These are phyloP conservation scores for Hylaea fasciaria DNA, from an alignment of 2,888 invertebrate genomes.

Conservation along the genomic window DNA sequence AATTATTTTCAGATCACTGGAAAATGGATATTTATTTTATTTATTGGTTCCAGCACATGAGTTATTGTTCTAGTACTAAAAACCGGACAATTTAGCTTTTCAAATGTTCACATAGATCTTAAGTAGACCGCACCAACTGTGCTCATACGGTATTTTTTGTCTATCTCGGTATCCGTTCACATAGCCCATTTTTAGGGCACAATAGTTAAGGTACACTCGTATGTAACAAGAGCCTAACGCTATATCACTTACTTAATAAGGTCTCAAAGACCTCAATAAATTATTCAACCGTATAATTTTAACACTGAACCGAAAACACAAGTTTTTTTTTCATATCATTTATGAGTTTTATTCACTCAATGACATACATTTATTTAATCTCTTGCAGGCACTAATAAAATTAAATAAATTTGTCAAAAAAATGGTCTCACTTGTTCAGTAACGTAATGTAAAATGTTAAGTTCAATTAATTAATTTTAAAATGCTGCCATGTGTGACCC, in stretches of 20 bases:
- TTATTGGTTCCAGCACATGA: conserved; percentile 35
- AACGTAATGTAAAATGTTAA: neutral
- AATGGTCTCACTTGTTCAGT: neutral
- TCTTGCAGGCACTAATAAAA: conserved; percentile 19
- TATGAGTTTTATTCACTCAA: conserved; percentile 5
- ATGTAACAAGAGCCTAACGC: conserved; percentile 42
- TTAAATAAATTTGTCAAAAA: conserved; percentile 22
- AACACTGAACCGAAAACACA: conserved; percentile 22
- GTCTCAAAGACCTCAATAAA: conserved; percentile 37
- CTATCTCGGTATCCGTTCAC: conserved; percentile 45
- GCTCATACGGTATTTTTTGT: conserved; percentile 56
- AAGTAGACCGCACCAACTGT: conserved; percentile 52
- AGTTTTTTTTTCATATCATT: conserved; percentile 8
- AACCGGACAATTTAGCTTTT: conserved; percentile 44
- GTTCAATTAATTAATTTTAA: conserved; percentile 4
- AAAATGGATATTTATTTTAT: conserved; percentile 40
- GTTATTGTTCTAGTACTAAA: conserved; percentile 31
- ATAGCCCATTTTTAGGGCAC: conserved; percentile 72
- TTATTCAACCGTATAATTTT: conserved; percentile 33
- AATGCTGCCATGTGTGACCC: conserved; percentile 20
- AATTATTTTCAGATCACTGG: too few relatives aligned
- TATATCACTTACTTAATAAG: conserved; percentile 34
- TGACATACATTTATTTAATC: conserved; percentile 17
- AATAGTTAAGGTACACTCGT: conserved; percentile 52
- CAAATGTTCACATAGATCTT: conserved; percentile 56